Conservation (phyloP, 2,888 invertebrate genomes). For the Hydropsyche betteni region DNA sequence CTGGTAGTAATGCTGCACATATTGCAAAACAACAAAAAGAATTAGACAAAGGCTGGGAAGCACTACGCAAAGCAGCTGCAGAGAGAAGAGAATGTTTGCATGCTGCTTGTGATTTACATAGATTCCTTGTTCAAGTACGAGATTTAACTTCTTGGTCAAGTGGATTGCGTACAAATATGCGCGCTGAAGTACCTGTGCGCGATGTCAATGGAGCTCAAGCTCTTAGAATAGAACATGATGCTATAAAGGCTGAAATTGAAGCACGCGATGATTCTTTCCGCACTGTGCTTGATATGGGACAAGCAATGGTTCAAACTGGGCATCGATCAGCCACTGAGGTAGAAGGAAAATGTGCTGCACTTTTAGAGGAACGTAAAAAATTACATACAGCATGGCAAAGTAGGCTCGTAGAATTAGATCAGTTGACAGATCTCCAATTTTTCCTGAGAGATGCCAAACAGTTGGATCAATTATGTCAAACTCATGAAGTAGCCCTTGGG, state of each 20-base stretch:
- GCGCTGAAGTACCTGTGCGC: slow-evolving; percentile 82
- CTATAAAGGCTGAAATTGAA: slow-evolving; percentile 85
- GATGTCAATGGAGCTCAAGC: slow-evolving; percentile 84
- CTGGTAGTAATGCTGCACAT: slow-evolving; percentile 89
- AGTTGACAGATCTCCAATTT: slow-evolving; percentile 91
- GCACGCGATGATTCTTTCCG: slow-evolving; percentile 85
- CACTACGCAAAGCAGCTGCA: slow-evolving; percentile 83
- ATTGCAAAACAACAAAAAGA: slow-evolving; percentile 88
- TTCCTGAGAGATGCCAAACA: slow-evolving; percentile 94
- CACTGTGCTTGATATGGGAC: slow-evolving; percentile 77
- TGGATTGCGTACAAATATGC: slow-evolving; percentile 78
- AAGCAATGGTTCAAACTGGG: slow-evolving; percentile 83
- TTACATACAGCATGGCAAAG: slow-evolving; percentile 88
- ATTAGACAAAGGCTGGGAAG: slow-evolving; percentile 87
- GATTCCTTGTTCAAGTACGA: slow-evolving; percentile 85
- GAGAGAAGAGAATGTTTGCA: slow-evolving; percentile 82
- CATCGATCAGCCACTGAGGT: slow-evolving; percentile 74
- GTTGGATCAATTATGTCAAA: slow-evolving; percentile 85
- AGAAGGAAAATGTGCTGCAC: slow-evolving; percentile 78
- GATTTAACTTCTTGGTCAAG: slow-evolving; percentile 91
- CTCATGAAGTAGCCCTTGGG: slow-evolving; percentile 79
- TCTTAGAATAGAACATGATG: slow-evolving; percentile 83
- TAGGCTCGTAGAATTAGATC: slow-evolving; percentile 87
- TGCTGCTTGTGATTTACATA: slow-evolving; percentile 88
- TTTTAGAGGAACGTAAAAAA: slow-evolving; percentile 81